Percentiles rank a stretch among this genome's conserved stretches.
Evolutionary conservation across 2,113 vertebrate species (phyloP).

Genomic region (Oenanthe oenanthe): DNA sequence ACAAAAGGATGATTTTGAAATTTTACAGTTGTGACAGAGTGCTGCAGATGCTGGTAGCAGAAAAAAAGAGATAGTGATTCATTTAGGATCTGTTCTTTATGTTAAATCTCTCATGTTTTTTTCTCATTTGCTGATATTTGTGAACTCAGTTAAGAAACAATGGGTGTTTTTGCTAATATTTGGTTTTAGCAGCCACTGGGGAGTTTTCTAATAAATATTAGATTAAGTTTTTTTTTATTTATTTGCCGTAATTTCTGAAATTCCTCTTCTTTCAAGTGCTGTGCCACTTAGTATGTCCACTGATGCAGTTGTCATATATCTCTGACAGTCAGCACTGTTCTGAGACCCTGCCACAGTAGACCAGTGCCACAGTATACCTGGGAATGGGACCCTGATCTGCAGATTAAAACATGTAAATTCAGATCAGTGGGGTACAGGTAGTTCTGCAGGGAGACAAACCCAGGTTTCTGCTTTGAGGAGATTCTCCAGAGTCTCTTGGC

Average conservation of each 20-base stretch:
- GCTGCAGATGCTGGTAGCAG: neutral
- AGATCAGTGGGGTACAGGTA: neutral
- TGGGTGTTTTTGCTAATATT: neutral
- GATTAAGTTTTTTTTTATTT: neutral
- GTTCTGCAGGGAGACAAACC: rapidly evolving
- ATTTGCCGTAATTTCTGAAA: neutral
- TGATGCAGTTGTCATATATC: rapidly evolving
- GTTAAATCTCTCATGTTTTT: rapidly evolving
- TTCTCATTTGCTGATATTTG: neutral
- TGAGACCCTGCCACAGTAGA: neutral
- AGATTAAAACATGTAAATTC: neutral
- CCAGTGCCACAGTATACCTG: neutral
- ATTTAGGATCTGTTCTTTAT: neutral
- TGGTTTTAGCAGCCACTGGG: neutral
- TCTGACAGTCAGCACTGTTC: neutral
- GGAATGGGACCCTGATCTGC: neutral
- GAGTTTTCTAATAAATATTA: neutral
- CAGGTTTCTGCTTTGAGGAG: neutral
- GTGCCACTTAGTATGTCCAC: neutral
- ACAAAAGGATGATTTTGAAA: neutral
- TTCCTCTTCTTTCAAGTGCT: neutral
- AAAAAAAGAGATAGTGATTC: neutral
- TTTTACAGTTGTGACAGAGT: neutral
- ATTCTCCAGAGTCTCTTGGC: neutral
- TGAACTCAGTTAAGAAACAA: neutral